phyloP scores from a whole-genome alignment of 2,797 vertebrate species.

The Champsocephalus gunnari region DNA sequence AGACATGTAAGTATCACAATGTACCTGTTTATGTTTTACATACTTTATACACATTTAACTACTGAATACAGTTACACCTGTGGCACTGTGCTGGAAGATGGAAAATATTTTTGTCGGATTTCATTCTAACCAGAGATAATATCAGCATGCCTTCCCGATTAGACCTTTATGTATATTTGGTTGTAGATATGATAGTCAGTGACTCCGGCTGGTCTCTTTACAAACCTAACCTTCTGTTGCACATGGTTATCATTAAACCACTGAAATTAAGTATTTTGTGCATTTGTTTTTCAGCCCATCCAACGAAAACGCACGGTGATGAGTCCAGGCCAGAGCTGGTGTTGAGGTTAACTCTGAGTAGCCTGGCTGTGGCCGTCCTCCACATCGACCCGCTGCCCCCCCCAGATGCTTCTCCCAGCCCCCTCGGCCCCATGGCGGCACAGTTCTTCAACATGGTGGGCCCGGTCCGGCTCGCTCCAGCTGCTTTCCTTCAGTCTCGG shows the following conservation, averaged over 20 bases:
- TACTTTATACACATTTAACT: neutral
- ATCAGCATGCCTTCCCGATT: neutral
- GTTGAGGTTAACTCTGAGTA: conserved; percentile 89
- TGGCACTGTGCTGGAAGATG: neutral
- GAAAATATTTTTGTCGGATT: neutral
- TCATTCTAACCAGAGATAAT: neutral
- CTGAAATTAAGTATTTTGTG: neutral
- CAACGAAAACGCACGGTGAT: conserved; percentile 92
- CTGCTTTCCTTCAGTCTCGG: conserved; percentile 89
- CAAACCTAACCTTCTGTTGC: neutral
- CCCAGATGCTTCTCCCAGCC: conserved; percentile 90
- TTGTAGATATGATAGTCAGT: conserved; percentile 2
- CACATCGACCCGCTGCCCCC: conserved; percentile 97
- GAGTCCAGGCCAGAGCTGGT: conserved; percentile 96
- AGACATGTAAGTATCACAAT: conserved; percentile 86
- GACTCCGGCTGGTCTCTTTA: neutral
- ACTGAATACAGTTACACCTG: neutral
- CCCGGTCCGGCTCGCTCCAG: conserved; percentile 83
- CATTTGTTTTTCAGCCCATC: conserved; percentile 87
- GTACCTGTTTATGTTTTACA: neutral
- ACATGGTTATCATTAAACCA: conserved; percentile 17
- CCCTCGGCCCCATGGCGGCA: conserved; percentile 90
- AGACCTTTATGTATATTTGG: neutral
- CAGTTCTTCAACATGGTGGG: conserved; percentile 92
- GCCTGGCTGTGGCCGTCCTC: conserved; percentile 92